A percentile compares a stretch with the other conserved stretches of the same genome.
These are phyloP conservation scores for Psilopogon haemacephalus DNA, from an alignment of 2,113 vertebrate species.

Conservation along the genomic window DNA sequence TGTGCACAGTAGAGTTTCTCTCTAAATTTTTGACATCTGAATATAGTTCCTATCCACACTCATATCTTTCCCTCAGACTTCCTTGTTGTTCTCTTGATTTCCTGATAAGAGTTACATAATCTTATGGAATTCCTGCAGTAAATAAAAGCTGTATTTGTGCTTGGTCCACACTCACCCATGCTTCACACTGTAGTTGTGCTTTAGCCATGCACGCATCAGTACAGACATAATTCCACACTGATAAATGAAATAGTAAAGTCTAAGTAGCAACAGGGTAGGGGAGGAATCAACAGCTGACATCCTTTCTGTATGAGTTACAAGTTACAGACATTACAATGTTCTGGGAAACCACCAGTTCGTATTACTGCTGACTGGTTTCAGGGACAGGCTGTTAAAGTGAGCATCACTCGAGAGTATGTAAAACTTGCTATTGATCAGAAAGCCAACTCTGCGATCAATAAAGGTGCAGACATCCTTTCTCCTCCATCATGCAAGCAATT, in stretches of 20 bases:
- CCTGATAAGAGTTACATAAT: not conserved
- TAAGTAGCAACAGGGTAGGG: fast-evolving
- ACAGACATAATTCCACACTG: not conserved
- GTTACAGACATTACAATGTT: not conserved
- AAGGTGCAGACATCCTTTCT: not conserved
- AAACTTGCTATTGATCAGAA: not conserved
- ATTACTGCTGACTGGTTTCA: not conserved
- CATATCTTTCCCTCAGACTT: not conserved
- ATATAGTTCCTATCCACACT: not conserved
- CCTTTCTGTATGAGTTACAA: not conserved
- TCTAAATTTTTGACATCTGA: conserved; percentile 7
- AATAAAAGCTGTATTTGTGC: not conserved
- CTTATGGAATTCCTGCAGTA: not conserved
- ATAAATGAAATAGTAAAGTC: not conserved
- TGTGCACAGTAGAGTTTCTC: not conserved
- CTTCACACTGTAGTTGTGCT: not conserved
- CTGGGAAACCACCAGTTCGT: not conserved
- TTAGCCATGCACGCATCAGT: not conserved
- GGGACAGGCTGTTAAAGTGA: not conserved
- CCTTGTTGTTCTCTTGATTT: not conserved
- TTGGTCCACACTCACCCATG: not conserved
- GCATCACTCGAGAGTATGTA: not conserved
- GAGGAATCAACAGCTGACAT: fast-evolving
- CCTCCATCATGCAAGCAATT: not conserved
- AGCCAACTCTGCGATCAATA: not conserved